Percentiles rank a stretch among this genome's conserved stretches.
These are phyloP conservation scores for Axea sp. DNA, from an alignment of 2,888 invertebrate species.

Conservation along the genomic window DNA sequence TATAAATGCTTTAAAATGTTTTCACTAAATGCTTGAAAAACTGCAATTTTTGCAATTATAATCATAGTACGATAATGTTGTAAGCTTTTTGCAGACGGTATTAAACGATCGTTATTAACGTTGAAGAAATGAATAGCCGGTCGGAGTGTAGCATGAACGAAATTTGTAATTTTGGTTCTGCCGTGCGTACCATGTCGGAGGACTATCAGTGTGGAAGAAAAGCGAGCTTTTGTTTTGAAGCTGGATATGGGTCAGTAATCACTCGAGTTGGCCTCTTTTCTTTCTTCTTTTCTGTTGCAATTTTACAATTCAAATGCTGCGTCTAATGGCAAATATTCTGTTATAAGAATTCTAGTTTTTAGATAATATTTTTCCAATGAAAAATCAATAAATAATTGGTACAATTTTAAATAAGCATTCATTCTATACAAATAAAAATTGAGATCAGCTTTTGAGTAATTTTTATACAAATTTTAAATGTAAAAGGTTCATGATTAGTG, in stretches of 20 bases:
- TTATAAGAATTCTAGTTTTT: too few relatives aligned
- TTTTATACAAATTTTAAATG: too few relatives aligned
- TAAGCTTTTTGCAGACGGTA: conserved; percentile 17
- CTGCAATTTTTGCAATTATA: not conserved
- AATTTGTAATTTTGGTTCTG: conserved; percentile 40
- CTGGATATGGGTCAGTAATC: conserved; percentile 59
- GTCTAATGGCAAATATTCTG: conserved; percentile 15
- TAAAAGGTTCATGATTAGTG: too few relatives aligned
- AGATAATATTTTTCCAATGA: too few relatives aligned
- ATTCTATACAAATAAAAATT: too few relatives aligned
- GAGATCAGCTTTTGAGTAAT: too few relatives aligned
- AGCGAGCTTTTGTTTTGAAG: conserved; percentile 54
- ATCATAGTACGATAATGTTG: not conserved
- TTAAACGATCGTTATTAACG: conserved; percentile 28
- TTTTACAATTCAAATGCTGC: conserved; percentile 1
- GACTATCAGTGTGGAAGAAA: conserved; percentile 48
- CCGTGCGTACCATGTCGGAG: conserved; percentile 20
- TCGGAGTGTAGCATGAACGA: conserved; percentile 22
- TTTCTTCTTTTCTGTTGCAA: conserved; percentile 11
- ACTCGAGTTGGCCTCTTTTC: conserved; percentile 44
- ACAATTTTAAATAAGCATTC: too few relatives aligned
- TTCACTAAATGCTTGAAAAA: not conserved
- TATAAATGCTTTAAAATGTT: too few relatives aligned
- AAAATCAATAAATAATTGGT: too few relatives aligned
- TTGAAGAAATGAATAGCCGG: conserved; percentile 37